phyloP scores from a whole-genome alignment of 2,113 vertebrate genomes.

The Trochalopteron elliotii region DNA sequence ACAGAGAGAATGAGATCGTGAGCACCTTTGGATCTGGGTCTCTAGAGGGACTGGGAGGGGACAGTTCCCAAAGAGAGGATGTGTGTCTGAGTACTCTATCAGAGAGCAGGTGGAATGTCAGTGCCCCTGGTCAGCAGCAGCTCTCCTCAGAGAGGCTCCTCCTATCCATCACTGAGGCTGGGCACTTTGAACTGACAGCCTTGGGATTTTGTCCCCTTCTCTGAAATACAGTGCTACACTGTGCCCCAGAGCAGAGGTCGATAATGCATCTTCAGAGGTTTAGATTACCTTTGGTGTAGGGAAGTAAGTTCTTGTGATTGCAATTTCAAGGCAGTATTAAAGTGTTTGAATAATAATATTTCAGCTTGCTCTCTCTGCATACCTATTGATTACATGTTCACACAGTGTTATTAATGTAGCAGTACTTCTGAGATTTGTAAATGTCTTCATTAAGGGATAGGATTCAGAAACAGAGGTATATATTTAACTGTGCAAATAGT shows the following conservation, averaged over 20 bases:
- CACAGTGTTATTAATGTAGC: not conserved
- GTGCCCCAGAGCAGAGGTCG: not conserved
- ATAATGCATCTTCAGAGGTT: not conserved
- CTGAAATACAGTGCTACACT: not conserved
- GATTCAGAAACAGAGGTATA: slow-evolving; percentile 1
- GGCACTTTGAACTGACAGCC: not conserved
- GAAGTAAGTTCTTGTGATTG: not conserved
- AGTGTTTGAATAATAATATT: slow-evolving; percentile 1
- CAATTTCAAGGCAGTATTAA: not conserved
- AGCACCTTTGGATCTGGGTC: not conserved
- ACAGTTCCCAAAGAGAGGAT: not conserved
- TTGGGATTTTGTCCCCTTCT: not conserved
- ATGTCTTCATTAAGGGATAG: not conserved
- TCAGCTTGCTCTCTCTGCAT: not conserved
- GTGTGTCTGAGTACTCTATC: not conserved
- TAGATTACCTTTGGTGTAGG: not conserved
- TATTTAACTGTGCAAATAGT: not conserved
- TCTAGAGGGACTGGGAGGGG: not conserved
- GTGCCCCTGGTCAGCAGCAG: not conserved
- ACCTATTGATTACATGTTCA: not conserved
- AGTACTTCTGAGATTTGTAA: not conserved
- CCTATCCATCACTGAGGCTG: not conserved
- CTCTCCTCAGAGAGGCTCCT: not conserved
- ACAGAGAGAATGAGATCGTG: not conserved
- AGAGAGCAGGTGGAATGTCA: not conserved